Base-by-base conservation (phyloP, 2,113 vertebrate genomes). In the Microcebus griseorufus region DNA sequence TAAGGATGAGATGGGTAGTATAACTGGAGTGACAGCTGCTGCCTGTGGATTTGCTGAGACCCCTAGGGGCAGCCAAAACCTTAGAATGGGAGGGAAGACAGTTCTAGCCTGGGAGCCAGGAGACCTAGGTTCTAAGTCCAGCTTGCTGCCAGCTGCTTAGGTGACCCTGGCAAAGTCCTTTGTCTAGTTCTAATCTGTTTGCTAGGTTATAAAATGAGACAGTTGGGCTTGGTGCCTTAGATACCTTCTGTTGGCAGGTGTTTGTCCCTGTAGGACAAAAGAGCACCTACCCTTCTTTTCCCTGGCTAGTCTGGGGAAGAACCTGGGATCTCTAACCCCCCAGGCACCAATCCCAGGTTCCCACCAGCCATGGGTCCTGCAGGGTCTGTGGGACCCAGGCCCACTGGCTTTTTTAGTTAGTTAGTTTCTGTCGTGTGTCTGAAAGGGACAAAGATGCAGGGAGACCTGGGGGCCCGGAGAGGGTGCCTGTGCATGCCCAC, bases 151-250 rank as follows among this genome's bases (percentile, higher is more conserved):
- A 78, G 22, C 60, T 75, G 53, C 55, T 34, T 92, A 60, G 23
- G 85, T 79, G 96, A 95, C 93, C 93, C 95, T 96, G 93, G 62
- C 80, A 48, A 60, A 94, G 67, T 48, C 80, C 29, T 65, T 90
- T 73, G 58, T 60, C 67, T 55, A 55, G 53, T 80, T 95, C 62
- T 95, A 37, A 45, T 86, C 67, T 79, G 73, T 86, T 83, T 84
- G 65, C 67, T 42, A 48, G 82, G 82, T 80, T 60, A 87, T 94
- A 95, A 96, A 96, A 91, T 14, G 53, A 90, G 76, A 42, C 6
- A 0, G 23, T 78, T 95, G 45, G 70, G 45, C 89, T 90, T 17
- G 8, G 29, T 34, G 32, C 90, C 79, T 85, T 60, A 87, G 95
- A 65, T 29, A 27, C 78, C 34, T 70, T 87, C 58, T 83, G 23